phyloP scores from a whole-genome alignment of 2,113 vertebrate species.

The Clarias macrocephalus region DNA sequence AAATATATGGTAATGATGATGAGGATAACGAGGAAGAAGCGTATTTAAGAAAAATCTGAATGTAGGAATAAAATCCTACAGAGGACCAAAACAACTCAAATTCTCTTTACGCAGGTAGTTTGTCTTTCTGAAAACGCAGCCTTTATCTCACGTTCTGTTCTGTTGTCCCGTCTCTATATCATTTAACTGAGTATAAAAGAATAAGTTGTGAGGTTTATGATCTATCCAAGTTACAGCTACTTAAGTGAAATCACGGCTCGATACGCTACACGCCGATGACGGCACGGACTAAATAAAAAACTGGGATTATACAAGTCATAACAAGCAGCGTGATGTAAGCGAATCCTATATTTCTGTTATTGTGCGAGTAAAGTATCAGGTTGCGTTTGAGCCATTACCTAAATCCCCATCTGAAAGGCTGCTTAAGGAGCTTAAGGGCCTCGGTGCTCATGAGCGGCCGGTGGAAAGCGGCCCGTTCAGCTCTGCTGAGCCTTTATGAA shows the following conservation, averaged over 20 bases:
- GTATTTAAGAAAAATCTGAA: background rate
- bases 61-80: background rate
- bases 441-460: constrained; percentile 46
- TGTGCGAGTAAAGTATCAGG: constrained; percentile 49
- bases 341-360: constrained; percentile 30
- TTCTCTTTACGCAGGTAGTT: no score
- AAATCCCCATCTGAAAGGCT: constrained; percentile 52
- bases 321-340: constrained; percentile 23
- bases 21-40: background rate
- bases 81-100: background rate
- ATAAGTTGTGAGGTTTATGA: background rate
- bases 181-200: background rate
- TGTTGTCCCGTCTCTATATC: background rate
- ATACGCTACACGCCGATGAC: background rate
- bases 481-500: constrained; percentile 57
- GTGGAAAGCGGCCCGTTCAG: constrained; percentile 52
- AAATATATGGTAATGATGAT: background rate
- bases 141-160: background rate
- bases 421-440: constrained; percentile 56
- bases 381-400: constrained; percentile 48
- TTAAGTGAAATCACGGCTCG: background rate
- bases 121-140: background rate
- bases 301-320: constrained; percentile 26
- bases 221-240: background rate
- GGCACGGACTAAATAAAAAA: constrained; percentile 6